These are phyloP conservation scores for Antitype chi DNA, from an alignment of 2,888 invertebrate species.

Conservation along the genomic window DNA sequence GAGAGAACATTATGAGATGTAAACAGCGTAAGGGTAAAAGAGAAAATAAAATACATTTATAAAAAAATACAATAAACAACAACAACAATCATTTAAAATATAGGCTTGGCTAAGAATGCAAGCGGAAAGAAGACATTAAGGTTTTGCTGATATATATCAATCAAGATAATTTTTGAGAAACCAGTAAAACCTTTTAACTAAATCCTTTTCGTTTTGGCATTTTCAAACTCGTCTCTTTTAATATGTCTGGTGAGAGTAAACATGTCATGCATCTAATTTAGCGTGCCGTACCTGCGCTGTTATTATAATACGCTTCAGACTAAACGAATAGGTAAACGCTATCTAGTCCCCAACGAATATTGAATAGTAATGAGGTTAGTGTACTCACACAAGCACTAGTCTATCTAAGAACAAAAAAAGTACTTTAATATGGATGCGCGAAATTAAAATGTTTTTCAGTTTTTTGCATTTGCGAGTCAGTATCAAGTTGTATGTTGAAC, in stretches of 20 bases:
- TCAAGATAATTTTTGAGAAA: not conserved
- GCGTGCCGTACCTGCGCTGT: not conserved
- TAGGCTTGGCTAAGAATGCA: not conserved
- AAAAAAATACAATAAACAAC: too few species aligned
- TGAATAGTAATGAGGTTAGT: constrained; percentile 27
- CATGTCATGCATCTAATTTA: constrained; percentile 2
- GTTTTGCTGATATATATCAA: not conserved
- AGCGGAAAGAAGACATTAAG: not conserved
- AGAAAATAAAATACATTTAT: too few species aligned
- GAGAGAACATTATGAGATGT: too few species aligned
- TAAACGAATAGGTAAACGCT: constrained; percentile 9
- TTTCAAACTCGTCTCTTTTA: not conserved
- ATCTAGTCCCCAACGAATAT: constrained; percentile 26
- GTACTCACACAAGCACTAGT: not conserved
- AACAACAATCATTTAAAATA: not conserved
- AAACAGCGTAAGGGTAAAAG: too few species aligned
- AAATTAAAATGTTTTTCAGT: too few species aligned
- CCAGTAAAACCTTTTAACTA: not conserved
- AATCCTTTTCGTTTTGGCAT: not conserved
- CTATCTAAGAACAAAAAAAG: not conserved
- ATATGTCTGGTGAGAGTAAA: not conserved
- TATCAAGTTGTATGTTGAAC: too few species aligned
- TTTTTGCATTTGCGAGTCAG: too few species aligned
- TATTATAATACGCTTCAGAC: constrained; percentile 10
- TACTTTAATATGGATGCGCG: too few species aligned